These are phyloP conservation scores for Thysanoteuthis rhombus DNA, from an alignment of 2,888 invertebrate genomes.

Conservation along the genomic window DNA sequence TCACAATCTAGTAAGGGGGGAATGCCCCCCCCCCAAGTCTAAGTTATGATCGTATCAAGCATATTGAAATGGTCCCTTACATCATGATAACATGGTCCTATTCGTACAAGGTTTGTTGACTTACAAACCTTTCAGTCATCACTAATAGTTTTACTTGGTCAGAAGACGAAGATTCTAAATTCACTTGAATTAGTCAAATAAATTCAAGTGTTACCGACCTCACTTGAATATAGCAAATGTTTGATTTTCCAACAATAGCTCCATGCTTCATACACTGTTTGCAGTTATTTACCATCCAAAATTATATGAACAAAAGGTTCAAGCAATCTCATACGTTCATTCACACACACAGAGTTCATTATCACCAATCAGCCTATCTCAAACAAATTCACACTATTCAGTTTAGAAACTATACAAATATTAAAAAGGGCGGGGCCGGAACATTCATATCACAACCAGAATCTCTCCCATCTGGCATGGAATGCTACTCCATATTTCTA, in stretches of 20 bases:
- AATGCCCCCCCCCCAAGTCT: neutral
- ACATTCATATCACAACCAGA: neutral
- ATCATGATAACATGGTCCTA: neutral
- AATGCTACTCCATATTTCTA: neutral
- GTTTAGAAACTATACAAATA: neutral
- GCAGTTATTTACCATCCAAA: neutral
- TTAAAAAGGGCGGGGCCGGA: neutral
- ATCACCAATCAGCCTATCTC: too few species aligned
- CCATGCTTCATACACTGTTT: neutral
- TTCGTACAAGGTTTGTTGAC: neutral
- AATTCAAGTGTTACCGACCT: neutral
- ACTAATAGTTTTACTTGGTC: too few species aligned
- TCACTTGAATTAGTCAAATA: neutral
- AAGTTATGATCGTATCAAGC: neutral
- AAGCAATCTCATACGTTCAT: neutral
- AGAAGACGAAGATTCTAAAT: too few species aligned
- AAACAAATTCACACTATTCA: too few species aligned
- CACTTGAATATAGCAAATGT: neutral
- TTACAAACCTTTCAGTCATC: neutral
- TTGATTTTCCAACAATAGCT: neutral
- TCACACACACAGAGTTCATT: neutral
- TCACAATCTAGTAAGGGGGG: neutral
- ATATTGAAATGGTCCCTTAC: neutral
- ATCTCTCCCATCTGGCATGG: slow-evolving; percentile 12
- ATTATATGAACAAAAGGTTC: neutral